Evolutionary conservation across 2,888 invertebrate species (phyloP), one percentile per base, ranked within the genome.

Genomic region (Yponomeuta evonymella): DNA sequence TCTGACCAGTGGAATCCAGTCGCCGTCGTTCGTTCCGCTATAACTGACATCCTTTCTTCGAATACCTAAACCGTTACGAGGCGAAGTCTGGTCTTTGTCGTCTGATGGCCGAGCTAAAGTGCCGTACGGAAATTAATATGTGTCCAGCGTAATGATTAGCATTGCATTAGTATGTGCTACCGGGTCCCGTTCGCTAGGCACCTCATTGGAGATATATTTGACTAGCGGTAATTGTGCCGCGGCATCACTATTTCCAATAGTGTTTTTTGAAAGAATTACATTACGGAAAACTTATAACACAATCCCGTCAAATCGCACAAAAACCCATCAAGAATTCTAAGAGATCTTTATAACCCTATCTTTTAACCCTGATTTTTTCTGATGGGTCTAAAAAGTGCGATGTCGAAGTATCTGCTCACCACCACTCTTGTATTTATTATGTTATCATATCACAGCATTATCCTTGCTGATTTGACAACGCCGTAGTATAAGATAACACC

Each of bases 61-160:
- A 79, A 83, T 74, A 76, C 78, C 79, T 80, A 80, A 78, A 82
- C 85, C 85, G 86, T 86, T 85, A 85, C 81, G 33, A 33, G 58
- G 58, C 79, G 82, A 84, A 84, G 79, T 62, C 62, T 9, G 23
- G 79, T 79, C 78, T 78, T 81, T 81, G 83, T 81, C 78, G 78
- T 76, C 75, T 79, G 77, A 77, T 79, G 75, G 81, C 79, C 77
- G 78, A 81, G 80, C 81, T 78, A 82, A 86, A 86, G 83, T 86
- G 84, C 86, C 88, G 86, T 87, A 84, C 81, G 82, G 77, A 85
- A 88, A 89, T 89, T 87, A 88, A 88, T 89, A 90, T 89, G 89
- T 86, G 85, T 82, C 83, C 79, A 79, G 83, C 86, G 87, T 87
- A 85, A 83, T 85, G 79, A 87, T 88, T 88, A 89, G 87, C 89